A percentile compares a stretch with the other conserved stretches of the same genome.
Evolutionary conservation across 2,797 vertebrate genomes (phyloP).

Genomic region (Parauchenoglanis punctatus): DNA sequence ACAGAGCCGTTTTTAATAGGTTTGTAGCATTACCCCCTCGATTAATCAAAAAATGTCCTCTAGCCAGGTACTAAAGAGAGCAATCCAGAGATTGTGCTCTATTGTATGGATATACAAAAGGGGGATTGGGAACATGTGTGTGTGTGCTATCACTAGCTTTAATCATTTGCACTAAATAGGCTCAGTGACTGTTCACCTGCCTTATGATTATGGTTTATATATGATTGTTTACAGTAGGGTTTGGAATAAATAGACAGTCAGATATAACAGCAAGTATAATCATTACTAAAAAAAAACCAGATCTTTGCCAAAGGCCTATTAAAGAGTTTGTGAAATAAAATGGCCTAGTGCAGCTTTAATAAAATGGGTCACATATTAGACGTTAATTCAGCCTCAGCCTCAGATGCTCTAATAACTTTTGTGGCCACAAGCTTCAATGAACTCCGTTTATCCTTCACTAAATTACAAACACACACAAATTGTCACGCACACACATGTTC

Average conservation of each 20-base stretch:
- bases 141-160: not conserved
- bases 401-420: not conserved
- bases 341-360: not conserved
- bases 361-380: not conserved
- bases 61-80: constrained; percentile 43
- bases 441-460: not conserved
- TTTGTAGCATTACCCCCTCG: constrained; percentile 70
- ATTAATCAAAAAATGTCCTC: constrained; percentile 71
- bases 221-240: not conserved
- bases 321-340: not conserved
- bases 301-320: not conserved
- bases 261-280: not conserved
- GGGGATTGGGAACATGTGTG: not conserved
- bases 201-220: not conserved
- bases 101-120: constrained; percentile 12
- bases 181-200: not conserved
- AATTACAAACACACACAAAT: not conserved
- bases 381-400: not conserved
- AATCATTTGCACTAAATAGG: not conserved
- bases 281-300: not conserved
- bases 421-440: not conserved
- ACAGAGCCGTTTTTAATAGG: constrained; percentile 72
- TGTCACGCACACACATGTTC: not conserved
- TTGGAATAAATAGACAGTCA: not conserved
- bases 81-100: constrained; percentile 17